Percentiles rank a stretch among this genome's conserved stretches.
phyloP scores from a whole-genome alignment of 2,888 invertebrate species.

The Melanostoma mellinum region DNA sequence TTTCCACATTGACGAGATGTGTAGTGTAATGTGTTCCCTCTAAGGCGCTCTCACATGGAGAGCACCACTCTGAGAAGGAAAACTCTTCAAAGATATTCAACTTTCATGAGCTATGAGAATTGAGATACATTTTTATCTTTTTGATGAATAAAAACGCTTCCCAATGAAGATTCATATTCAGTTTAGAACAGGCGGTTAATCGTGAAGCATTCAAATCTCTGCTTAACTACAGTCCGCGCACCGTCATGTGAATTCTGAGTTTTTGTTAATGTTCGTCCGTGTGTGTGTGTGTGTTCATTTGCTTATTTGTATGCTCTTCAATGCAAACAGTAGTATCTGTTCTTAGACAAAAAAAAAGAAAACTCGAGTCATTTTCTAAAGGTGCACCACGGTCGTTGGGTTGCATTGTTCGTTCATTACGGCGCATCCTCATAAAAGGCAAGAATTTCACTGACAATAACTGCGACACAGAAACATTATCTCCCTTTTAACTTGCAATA shows the following conservation, averaged over 20 bases:
- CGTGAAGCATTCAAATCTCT: constrained; percentile 64
- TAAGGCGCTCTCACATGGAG: constrained; percentile 31
- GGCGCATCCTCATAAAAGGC: no score
- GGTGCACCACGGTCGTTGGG: no score
- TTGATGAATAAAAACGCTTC: constrained; percentile 60
- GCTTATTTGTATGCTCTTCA: constrained; percentile 4
- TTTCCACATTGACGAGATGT: constrained; percentile 38
- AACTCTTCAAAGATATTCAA: constrained; percentile 3
- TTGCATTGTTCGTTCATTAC: no score
- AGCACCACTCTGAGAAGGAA: constrained; percentile 30
- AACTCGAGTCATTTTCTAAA: constrained; percentile 6
- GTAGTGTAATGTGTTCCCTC: background rate
- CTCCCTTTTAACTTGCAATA: no score
- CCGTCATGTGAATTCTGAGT: constrained; percentile 35
- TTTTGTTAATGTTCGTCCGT: background rate
- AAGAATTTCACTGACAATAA: no score
- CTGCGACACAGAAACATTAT: no score
- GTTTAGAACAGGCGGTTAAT: constrained; percentile 70
- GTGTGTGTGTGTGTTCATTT: constrained; percentile 29
- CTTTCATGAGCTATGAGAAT: background rate
- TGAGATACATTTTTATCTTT: constrained; percentile 68
- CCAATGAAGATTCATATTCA: constrained; percentile 59
- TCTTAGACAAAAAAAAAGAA: constrained; percentile 30
- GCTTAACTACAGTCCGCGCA: constrained; percentile 40
- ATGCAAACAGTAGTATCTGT: constrained; percentile 9